Conservation (phyloP, 2,113 vertebrate genomes). For the Hyla sarda region DNA sequence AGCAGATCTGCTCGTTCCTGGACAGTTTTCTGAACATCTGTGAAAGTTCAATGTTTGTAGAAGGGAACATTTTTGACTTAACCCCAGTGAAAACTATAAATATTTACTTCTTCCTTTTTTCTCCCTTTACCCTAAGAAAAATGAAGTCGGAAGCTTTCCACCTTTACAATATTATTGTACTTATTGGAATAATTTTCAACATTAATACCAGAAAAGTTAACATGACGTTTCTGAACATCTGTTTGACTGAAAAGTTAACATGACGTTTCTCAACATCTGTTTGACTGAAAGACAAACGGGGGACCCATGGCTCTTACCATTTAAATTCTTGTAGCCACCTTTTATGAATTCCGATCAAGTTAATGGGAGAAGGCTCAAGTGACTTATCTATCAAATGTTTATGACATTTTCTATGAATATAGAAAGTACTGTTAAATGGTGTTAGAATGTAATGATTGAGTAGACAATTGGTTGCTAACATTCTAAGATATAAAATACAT, state of each 20-base stretch:
- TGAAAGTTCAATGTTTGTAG: slow-evolving; percentile 40
- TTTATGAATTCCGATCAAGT: no score
- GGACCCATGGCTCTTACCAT: background rate
- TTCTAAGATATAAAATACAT: no score
- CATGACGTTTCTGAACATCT: background rate
- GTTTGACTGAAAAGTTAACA: background rate
- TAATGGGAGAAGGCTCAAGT: background rate
- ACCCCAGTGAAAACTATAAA: slow-evolving; percentile 30
- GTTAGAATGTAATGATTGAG: background rate
- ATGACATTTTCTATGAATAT: no score
- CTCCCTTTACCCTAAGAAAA: background rate
- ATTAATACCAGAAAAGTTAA: background rate
- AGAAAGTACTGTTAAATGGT: background rate
- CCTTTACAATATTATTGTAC: background rate
- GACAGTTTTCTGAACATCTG: slow-evolving; percentile 44
- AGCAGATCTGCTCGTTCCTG: slow-evolving; percentile 44
- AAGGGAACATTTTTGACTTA: slow-evolving; percentile 31
- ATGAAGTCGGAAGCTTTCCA: background rate
- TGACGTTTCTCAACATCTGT: background rate
- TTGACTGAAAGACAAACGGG: no score
- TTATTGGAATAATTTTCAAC: background rate
- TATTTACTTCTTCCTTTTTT: slow-evolving; percentile 33
- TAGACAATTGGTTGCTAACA: no score
- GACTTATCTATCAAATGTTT: no score
- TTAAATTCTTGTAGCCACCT: no score